These are phyloP conservation scores for Folsomia manolachei DNA, from an alignment of 2,888 invertebrate species.

Conservation along the genomic window DNA sequence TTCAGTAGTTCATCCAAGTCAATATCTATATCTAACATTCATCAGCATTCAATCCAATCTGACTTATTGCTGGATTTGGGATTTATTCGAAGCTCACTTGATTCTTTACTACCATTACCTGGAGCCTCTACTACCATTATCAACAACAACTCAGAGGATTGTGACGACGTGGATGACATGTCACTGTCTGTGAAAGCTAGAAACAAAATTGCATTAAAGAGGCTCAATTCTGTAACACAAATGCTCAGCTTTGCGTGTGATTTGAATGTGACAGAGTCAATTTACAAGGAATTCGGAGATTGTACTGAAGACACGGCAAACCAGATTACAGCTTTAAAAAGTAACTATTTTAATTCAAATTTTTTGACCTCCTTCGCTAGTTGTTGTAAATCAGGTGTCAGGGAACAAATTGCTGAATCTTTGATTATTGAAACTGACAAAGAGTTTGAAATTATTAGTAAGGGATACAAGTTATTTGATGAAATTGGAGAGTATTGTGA, in stretches of 20 bases:
- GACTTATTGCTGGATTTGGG: conserved; percentile 27
- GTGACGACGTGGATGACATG: conserved; percentile 27
- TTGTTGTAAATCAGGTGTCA: neutral
- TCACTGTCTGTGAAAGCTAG: conserved; percentile 16
- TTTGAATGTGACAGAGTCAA: conserved; percentile 19
- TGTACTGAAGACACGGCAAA: neutral
- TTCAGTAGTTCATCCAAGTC: neutral
- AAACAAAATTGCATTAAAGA: conserved; percentile 9
- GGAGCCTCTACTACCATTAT: neutral
- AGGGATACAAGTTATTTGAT: conserved; percentile 21
- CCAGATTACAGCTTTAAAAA: neutral
- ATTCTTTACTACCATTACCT: neutral
- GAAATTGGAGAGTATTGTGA: conserved; percentile 40
- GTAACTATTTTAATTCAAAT: neutral
- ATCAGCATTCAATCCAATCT: neutral
- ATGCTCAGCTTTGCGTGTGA: conserved; percentile 24
- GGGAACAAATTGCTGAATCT: neutral
- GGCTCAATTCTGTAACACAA: conserved; percentile 13
- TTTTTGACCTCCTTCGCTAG: neutral
- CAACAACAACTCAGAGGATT: neutral
- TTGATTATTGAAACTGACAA: conserved; percentile 35
- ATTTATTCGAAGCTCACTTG: conserved; percentile 18
- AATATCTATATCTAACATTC: neutral
- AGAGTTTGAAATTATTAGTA: conserved; percentile 23
- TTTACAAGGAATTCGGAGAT: too few species aligned